These are phyloP conservation scores for Microplitis manilae DNA, from an alignment of 2,888 invertebrate species.

Conservation along the genomic window DNA sequence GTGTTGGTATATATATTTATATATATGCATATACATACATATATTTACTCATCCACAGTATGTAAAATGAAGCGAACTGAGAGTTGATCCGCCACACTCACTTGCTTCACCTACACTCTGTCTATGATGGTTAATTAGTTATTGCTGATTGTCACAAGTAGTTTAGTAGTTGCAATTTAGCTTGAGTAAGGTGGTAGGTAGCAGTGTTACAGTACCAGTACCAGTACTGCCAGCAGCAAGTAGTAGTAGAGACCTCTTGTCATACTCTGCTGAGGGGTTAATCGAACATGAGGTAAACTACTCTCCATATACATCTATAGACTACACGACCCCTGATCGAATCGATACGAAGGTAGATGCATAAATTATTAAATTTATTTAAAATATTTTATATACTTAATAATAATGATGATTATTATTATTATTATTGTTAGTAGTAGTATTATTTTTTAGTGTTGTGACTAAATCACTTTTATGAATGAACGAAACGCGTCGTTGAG, in stretches of 20 bases:
- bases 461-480: background rate
- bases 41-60: background rate
- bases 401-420: background rate
- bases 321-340: background rate
- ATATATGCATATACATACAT: background rate
- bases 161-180: constrained; percentile 59
- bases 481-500: background rate
- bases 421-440: background rate
- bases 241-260: too few relatives aligned
- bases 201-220: too few relatives aligned
- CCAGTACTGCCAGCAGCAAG: too few relatives aligned
- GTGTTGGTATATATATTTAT: background rate
- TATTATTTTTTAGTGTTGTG: background rate
- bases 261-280: background rate
- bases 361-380: too few relatives aligned
- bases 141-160: constrained; percentile 61
- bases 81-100: constrained; percentile 4
- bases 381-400: too few relatives aligned
- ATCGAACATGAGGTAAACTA: constrained; percentile 7
- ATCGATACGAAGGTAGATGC: background rate
- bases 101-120: constrained; percentile 33
- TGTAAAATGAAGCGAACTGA: constrained; percentile 9
- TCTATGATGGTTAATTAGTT: constrained; percentile 60
- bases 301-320: background rate
- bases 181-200: background rate